A percentile compares a stretch with the other conserved stretches of the same genome.
Conservation (phyloP, 1,140 invertebrate genomes). For the Geopemphigus sp. region DNA sequence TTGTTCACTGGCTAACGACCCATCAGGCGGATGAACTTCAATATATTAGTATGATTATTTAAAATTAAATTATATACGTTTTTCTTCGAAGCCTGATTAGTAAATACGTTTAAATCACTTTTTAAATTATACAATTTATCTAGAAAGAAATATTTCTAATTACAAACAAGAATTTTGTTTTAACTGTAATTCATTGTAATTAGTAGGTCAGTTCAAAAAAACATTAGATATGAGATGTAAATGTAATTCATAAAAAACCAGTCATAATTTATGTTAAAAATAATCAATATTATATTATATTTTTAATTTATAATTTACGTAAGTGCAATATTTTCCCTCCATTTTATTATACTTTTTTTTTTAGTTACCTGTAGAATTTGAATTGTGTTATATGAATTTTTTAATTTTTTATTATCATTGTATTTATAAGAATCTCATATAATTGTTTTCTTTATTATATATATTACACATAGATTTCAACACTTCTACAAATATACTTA, state of each 20-base stretch:
- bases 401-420: constrained; percentile 15
- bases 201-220: constrained; percentile 9
- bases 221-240: not conserved
- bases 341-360: constrained; percentile 26
- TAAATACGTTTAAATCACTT: constrained; percentile 7
- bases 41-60: constrained; percentile 25
- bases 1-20: constrained; percentile 47
- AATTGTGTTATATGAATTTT: not conserved
- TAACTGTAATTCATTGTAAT: not conserved
- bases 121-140: not conserved
- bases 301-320: constrained; percentile 10
- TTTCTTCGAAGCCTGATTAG: constrained; percentile 39
- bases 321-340: constrained; percentile 47
- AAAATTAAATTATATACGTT: constrained; percentile 1
- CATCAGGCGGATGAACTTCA: constrained; percentile 44
- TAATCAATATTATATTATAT: no score
- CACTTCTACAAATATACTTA: constrained; percentile 18
- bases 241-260: constrained; percentile 5
- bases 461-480: not conserved
- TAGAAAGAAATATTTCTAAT: not conserved
- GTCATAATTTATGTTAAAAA: not conserved
- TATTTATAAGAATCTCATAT: constrained; percentile 28
- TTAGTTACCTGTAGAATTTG: not conserved
- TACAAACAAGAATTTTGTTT: not conserved
- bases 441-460: not conserved